phyloP scores from a whole-genome alignment of 2,888 invertebrate genomes.

The Siphonodentalium dalli region DNA sequence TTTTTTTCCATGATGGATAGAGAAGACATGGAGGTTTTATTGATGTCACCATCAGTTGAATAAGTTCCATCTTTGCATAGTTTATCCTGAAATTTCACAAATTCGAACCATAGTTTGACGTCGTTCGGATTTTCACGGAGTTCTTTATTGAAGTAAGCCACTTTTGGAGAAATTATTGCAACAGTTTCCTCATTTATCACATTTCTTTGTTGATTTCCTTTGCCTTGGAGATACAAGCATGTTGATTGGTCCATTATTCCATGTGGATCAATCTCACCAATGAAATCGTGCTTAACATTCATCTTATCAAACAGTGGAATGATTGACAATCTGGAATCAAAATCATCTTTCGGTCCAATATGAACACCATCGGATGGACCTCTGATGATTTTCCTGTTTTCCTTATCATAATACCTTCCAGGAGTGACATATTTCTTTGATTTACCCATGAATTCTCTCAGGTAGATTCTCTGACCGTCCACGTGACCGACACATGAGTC shows the following conservation, averaged over 20 bases:
- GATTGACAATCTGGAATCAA: neutral
- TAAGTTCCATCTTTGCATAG: constrained; percentile 27
- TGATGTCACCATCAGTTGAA: constrained; percentile 2
- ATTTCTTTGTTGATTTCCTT: constrained; percentile 19
- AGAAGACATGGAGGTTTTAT: constrained; percentile 21
- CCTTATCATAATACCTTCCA: constrained; percentile 45
- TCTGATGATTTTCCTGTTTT: constrained; percentile 25
- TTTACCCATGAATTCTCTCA: no score
- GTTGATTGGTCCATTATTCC: constrained; percentile 49
- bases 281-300: neutral
- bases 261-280: constrained; percentile 10
- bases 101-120: constrained; percentile 64
- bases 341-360: neutral
- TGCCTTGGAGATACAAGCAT: constrained; percentile 50
- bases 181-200: constrained; percentile 6
- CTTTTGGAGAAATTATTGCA: constrained; percentile 24
- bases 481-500: constrained; percentile 31
- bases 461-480: constrained; percentile 4
- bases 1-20: constrained; percentile 62
- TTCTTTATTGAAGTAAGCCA: constrained; percentile 54
- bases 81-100: constrained; percentile 65
- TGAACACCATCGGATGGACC: neutral
- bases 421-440: no score
- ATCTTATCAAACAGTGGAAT: neutral
- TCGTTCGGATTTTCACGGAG: constrained; percentile 60